These are phyloP conservation scores for Helleia helle DNA, from an alignment of 2,888 invertebrate species.

Conservation along the genomic window DNA sequence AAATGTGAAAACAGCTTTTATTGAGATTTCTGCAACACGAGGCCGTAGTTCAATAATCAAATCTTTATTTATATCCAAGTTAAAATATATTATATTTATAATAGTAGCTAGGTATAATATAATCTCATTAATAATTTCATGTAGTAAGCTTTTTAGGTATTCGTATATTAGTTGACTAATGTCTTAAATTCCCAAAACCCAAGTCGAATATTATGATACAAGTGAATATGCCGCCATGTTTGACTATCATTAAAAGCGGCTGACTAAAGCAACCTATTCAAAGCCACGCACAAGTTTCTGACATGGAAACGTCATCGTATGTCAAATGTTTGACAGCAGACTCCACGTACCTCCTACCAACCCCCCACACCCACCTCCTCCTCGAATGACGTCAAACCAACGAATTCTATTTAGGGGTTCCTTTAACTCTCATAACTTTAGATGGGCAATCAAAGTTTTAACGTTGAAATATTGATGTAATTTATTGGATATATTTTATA, in stretches of 20 bases:
- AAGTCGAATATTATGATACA: neutral
- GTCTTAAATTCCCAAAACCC: neutral
- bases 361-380: constrained; percentile 16
- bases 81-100: too few relatives aligned
- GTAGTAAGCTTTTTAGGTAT: too few relatives aligned
- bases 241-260: constrained; percentile 8
- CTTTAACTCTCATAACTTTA: constrained; percentile 26
- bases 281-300: constrained; percentile 46
- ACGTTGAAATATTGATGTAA: constrained; percentile 24
- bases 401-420: constrained; percentile 25
- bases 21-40: too few relatives aligned
- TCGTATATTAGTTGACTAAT: too few relatives aligned
- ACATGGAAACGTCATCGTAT: constrained; percentile 49
- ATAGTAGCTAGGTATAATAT: too few relatives aligned
- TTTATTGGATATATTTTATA: constrained; percentile 4
- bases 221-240: constrained; percentile 1
- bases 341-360: constrained; percentile 27
- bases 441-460: constrained; percentile 32
- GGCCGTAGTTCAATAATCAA: too few relatives aligned
- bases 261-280: constrained; percentile 25
- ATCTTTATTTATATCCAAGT: too few relatives aligned
- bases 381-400: constrained; percentile 38
- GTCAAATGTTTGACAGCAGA: constrained; percentile 56
- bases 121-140: too few relatives aligned
- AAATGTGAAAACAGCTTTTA: too few relatives aligned